Base-by-base conservation (phyloP, 2,113 vertebrate species). In the Protobothrops flavoviridis region DNA sequence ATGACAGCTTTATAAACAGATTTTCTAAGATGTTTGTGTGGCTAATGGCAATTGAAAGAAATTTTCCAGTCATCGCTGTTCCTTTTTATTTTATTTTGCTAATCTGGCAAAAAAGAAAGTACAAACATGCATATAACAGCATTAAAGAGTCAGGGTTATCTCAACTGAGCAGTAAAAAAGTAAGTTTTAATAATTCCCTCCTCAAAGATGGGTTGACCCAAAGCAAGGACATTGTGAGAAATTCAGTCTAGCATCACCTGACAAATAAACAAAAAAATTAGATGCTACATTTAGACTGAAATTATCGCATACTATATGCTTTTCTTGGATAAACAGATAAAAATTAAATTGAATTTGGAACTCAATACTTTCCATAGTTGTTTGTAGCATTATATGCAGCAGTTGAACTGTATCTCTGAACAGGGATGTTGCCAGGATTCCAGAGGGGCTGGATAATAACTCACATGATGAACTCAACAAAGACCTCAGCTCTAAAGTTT, bases 31-130 rank as follows among this genome's bases (percentile, higher is more conserved):
- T 15, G 13, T 53, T 88, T 55, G 17, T 33, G 33, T 88, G 87
- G 87, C 87, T 43, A 21, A 81, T 43, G 74, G n/a, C 48, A 56
- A 56, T 56, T 52, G 52, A 88, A 9, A 88, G 50, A 88, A 55
- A 56, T 95, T 96, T 93, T 93, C 96, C 95, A 96, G 97, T 96
- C 95, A 33, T 94, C 94, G 94, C 87, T 93, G 85, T 10, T 92
- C 95, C 95, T 95, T 91, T 89, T 21, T 43, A 81, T 81, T 81
- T 81, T 21, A 81, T 81, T 81, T 81, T 81, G 74, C 33, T 81
- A 81, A 81, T 21, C 74, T 43, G 74, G 17, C 33, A 81, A 81
- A 81, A 81, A 21, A 21, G 33, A 21, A 81, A 39, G 17, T 81
- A 81, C 33, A 81, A 81, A 81, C 74, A 81, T 0, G 3, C 17